A percentile compares a stretch with the other conserved stretches of the same genome.
phyloP scores from a whole-genome alignment of 2,888 invertebrate species.

The Monochamus alternatus region DNA sequence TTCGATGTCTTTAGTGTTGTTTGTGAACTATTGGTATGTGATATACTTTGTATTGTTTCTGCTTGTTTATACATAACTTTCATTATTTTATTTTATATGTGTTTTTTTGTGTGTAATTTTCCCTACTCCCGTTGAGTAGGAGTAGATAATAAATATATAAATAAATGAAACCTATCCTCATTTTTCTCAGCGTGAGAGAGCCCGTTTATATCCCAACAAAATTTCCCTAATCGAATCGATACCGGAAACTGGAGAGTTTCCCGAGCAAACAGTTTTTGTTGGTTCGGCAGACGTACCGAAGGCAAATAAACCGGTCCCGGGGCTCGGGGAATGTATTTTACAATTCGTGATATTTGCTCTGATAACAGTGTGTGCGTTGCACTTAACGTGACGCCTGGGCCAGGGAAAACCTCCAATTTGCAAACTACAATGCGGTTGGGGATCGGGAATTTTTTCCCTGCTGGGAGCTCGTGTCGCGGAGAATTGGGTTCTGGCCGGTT shows the following conservation, averaged over 20 bases:
- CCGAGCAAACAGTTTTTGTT: conserved; percentile 37
- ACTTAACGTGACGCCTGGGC: conserved; percentile 20
- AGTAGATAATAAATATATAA: no score
- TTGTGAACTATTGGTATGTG: no score
- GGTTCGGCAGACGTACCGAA: conserved; percentile 21
- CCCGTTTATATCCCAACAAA: neutral
- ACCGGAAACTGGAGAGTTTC: conserved; percentile 23
- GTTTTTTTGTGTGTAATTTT: no score
- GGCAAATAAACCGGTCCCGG: conserved; percentile 38
- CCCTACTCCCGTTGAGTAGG: no score
- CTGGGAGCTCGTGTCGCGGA: neutral
- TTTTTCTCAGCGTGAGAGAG: no score
- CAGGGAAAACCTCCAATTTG: neutral
- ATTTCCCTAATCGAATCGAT: conserved; percentile 37
- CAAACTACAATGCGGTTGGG: neutral
- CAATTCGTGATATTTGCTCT: conserved; percentile 41
- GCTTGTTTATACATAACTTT: no score
- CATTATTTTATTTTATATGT: no score
- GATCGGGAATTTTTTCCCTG: neutral
- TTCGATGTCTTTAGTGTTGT: no score
- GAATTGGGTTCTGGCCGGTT: no score
- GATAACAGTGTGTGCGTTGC: conserved; percentile 37
- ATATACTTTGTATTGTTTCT: no score
- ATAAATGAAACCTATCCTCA: no score
- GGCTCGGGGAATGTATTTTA: conserved; percentile 38